phyloP scores from a whole-genome alignment of 2,888 invertebrate genomes.

The Sesia apiformis region DNA sequence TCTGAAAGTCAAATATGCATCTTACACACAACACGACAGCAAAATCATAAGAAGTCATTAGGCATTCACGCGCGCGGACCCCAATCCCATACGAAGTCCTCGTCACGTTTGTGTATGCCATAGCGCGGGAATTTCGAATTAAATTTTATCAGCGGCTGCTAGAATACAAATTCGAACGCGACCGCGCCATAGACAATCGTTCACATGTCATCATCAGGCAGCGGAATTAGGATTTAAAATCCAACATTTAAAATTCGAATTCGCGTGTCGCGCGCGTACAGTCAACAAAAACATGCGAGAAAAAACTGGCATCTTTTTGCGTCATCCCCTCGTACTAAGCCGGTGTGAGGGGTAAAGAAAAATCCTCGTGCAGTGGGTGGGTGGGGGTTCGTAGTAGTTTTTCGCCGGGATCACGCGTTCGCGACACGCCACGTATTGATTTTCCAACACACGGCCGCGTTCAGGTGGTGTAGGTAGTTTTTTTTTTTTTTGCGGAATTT shows the following conservation, averaged over 20 bases:
- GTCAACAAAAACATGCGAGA: slow-evolving; percentile 64
- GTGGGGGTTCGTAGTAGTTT: slow-evolving; percentile 56
- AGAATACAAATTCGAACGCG: slow-evolving; percentile 17
- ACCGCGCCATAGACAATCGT: slow-evolving; percentile 44
- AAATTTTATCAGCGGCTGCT: background rate
- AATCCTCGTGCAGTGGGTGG: slow-evolving; percentile 40
- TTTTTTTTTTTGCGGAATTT: background rate
- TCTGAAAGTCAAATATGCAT: slow-evolving; percentile 43
- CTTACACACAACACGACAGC: slow-evolving; percentile 62
- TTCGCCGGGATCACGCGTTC: slow-evolving; percentile 69
- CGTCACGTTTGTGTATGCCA: background rate
- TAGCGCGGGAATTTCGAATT: background rate
- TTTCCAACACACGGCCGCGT: slow-evolving; percentile 58
- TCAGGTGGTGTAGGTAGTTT: slow-evolving; percentile 35
- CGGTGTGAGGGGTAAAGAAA: slow-evolving; percentile 53
- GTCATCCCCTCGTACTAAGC: slow-evolving; percentile 51
- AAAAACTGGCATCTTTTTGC: slow-evolving; percentile 70
- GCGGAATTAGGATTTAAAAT: background rate
- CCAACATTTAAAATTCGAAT: slow-evolving; percentile 18
- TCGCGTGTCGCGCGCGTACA: slow-evolving; percentile 15
- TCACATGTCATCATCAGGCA: slow-evolving; percentile 35
- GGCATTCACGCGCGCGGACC: slow-evolving; percentile 55
- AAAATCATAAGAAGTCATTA: slow-evolving; percentile 72
- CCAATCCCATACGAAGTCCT: slow-evolving; percentile 37
- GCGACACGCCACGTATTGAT: slow-evolving; percentile 67